Evolutionary conservation across 2,888 invertebrate genomes (phyloP).

Genomic region (Amiota mariae): DNA sequence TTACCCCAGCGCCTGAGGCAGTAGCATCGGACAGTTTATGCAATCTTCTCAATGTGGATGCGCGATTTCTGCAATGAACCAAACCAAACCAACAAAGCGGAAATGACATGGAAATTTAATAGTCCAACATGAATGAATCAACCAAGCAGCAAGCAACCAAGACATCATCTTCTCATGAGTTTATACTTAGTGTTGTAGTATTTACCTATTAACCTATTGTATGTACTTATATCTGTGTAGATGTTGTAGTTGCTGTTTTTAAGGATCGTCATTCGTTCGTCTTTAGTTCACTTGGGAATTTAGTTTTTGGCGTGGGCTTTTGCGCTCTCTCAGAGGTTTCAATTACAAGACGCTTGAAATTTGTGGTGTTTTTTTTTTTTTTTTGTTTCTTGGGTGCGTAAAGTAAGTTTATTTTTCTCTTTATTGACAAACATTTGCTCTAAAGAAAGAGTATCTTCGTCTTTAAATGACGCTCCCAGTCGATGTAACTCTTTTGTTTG

Average conservation of each 20-base stretch:
- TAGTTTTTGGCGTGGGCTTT: conserved; percentile 56
- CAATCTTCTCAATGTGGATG: conserved; percentile 49
- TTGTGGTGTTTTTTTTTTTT: conserved; percentile 11
- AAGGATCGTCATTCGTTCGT: conserved; percentile 50
- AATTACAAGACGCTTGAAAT: conserved; percentile 51
- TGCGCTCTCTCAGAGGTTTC: conserved; percentile 53
- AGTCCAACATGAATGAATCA: neutral
- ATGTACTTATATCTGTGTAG: conserved; percentile 16
- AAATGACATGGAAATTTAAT: conserved; percentile 27
- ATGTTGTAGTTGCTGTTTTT: conserved; percentile 52
- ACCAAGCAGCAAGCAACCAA: too few species aligned
- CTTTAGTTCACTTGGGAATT: conserved; percentile 42
- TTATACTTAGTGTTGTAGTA: too few species aligned
- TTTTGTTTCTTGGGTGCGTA: conserved; percentile 41
- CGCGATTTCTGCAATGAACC: conserved; percentile 49
- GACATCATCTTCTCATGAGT: too few species aligned
- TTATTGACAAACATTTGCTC: conserved; percentile 20
- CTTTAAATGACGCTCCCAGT: too few species aligned
- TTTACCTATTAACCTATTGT: conserved; percentile 44
- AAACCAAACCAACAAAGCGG: conserved; percentile 12
- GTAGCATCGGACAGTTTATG: conserved; percentile 46
- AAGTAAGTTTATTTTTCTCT: conserved; percentile 44
- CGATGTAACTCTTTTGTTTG: too few species aligned
- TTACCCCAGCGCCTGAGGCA: conserved; percentile 17
- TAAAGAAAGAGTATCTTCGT: too few species aligned